Conservation (phyloP, 2,113 vertebrate genomes). For the Indicator maculatus region DNA sequence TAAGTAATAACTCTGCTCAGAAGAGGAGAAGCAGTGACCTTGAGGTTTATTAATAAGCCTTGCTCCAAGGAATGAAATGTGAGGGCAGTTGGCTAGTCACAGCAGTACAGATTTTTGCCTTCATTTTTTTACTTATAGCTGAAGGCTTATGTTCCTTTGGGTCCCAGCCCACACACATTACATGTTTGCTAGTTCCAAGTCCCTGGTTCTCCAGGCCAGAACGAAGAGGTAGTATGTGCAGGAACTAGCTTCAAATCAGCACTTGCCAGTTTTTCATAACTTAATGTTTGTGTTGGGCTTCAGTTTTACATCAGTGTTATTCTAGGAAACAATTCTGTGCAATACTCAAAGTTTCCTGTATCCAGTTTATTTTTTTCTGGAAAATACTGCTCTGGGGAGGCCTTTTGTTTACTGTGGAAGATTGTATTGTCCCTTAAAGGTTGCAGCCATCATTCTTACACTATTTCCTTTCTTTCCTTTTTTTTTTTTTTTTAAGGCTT, state of each 20-base stretch:
- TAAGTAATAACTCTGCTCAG: neutral
- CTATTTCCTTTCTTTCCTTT: neutral
- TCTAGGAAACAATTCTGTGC: neutral
- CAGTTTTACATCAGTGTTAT: neutral
- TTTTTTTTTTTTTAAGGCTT: conserved; percentile 75
- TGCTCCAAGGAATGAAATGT: neutral
- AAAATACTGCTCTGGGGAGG: neutral
- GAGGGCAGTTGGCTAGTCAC: neutral
- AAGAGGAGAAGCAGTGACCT: neutral
- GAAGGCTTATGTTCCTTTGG: neutral
- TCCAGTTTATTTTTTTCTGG: neutral
- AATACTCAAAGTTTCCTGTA: neutral
- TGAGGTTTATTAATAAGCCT: neutral
- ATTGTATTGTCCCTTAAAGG: neutral
- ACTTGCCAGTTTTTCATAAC: neutral
- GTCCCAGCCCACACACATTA: neutral
- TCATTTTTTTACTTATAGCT: neutral
- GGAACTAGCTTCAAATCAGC: neutral
- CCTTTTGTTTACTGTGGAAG: neutral
- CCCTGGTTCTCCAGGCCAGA: neutral
- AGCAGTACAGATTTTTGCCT: neutral
- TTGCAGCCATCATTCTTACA: neutral
- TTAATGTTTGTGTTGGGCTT: conserved; percentile 12
- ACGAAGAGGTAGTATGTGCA: neutral
- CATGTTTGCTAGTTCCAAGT: neutral